Conservation (phyloP, 2,888 invertebrate genomes). For the Epinotia bilunana region DNA sequence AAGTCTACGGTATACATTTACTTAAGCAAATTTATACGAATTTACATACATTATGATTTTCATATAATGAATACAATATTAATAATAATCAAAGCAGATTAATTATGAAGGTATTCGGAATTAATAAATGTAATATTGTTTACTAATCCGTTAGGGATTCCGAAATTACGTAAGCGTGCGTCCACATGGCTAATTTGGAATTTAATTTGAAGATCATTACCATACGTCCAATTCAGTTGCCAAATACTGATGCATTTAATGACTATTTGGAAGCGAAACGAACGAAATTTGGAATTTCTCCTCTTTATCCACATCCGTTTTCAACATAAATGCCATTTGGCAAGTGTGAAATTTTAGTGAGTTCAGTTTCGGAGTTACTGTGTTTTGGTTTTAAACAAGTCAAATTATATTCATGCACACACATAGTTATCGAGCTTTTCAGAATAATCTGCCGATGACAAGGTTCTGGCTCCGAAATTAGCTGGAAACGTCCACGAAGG, state of each 20-base stretch:
- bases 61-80: too few species aligned
- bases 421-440: constrained; percentile 11
- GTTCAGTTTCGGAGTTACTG: background rate
- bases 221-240: constrained; percentile 31
- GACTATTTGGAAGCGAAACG: background rate
- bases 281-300: background rate
- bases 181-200: constrained; percentile 11
- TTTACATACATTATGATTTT: too few species aligned
- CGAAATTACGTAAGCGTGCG: background rate
- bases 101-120: too few species aligned
- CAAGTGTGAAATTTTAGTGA: background rate
- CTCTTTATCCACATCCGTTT: background rate
- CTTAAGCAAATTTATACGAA: too few species aligned
- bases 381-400: background rate
- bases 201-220: constrained; percentile 27
- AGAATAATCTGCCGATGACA: constrained; percentile 15
- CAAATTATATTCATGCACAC: background rate
- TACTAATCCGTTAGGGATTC: background rate
- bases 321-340: background rate
- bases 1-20: too few species aligned
- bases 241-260: constrained; percentile 18
- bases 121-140: background rate
- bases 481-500: background rate
- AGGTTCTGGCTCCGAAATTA: constrained; percentile 20
- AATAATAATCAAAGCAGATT: too few species aligned